Percentiles rank a stretch among this genome's conserved stretches.
Evolutionary conservation across 2,113 vertebrate genomes (phyloP).

Genomic region (Psilopsiagon aymara): DNA sequence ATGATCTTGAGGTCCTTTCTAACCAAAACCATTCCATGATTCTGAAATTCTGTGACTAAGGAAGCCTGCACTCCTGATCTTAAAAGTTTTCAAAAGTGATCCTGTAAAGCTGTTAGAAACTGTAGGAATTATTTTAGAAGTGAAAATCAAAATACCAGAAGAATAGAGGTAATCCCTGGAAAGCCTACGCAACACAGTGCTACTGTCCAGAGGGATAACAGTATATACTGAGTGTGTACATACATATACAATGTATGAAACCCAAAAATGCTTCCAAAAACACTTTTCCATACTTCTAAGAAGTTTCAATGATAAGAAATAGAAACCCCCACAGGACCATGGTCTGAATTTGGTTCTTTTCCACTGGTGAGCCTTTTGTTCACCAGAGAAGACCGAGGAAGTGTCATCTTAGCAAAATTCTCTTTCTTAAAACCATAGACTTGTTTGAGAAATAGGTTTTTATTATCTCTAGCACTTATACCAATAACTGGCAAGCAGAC

Average conservation of each 20-base stretch:
- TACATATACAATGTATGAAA: background rate
- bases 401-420: background rate
- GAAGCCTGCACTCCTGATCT: background rate
- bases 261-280: background rate
- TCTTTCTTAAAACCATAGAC: background rate
- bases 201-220: background rate
- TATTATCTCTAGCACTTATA: background rate
- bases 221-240: background rate
- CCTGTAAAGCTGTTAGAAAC: background rate
- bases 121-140: background rate
- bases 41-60: background rate
- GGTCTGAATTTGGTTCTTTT: background rate
- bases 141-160: background rate
- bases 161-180: background rate
- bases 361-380: background rate
- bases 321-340: background rate
- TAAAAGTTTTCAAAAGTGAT: background rate
- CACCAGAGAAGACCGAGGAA: background rate
- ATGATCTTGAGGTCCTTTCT: no score
- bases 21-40: no score
- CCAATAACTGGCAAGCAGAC: background rate
- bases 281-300: background rate
- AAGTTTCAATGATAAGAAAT: background rate
- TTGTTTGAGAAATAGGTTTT: background rate
- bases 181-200: background rate